Base-by-base conservation (phyloP, 2,888 invertebrate genomes). In the Lapara coniferarum region DNA sequence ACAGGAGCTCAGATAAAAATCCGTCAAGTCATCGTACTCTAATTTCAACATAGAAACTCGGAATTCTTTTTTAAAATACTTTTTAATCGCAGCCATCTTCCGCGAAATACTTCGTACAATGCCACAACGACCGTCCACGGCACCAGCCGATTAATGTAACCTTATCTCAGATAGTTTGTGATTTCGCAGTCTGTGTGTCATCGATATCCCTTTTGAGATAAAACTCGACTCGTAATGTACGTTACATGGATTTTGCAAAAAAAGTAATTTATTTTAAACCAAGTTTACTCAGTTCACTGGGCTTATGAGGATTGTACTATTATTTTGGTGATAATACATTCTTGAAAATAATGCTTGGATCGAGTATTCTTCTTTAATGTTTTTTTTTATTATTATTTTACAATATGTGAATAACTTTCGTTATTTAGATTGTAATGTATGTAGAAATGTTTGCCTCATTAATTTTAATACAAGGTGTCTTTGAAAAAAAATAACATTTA, bases 1-100 rank as follows among this genome's bases (percentile, higher is more conserved):
- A 74, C 85, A 89, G 67, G 84, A 84, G 56, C 85, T 77, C 0
- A 89, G 49, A 71, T 87, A 89, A 75, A 92, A 93, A 71, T 91
- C 89, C 3, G 87, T 73, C 0, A 78, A 74, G 30, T 75, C 75
- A 1, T 90, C 89, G 70, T 90, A 84, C 59, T 90, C 81, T 56
- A 92, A 77, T 7, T 68, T 71, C 46, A 89, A 82, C 76, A 77
- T 89, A 1, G 78, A 75, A 63, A 70, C 51, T 70, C 78, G 79
- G 69, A 89, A 85, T 69, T 93, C 85, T 6, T 77, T 79, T 73
- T 78, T 86, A 46, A 89, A 89, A 79, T 89, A 91, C 69, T 83
- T 82, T 74, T 84, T 86, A 12, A 81, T 71, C 44, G 66, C 82
- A 68, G 84, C 83, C 91, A 91, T 92, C 80, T 81, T 59, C 30